Conservation (phyloP, 2,888 invertebrate genomes). For the Phengaris alcon region DNA sequence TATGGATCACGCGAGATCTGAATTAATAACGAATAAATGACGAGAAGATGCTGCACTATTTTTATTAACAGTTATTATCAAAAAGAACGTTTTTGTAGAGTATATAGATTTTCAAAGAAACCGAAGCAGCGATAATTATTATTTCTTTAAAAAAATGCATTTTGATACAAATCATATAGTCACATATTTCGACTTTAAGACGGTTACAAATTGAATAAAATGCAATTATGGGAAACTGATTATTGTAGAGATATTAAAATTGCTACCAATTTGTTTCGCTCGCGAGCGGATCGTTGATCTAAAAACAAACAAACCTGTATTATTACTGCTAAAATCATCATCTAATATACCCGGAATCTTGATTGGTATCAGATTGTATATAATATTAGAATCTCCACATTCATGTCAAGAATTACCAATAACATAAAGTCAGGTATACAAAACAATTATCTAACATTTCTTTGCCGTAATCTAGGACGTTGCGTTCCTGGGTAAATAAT, state of each 20-base stretch:
- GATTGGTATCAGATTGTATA: conserved; percentile 20
- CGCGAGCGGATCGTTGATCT: conserved; percentile 18
- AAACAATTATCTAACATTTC: conserved; percentile 22
- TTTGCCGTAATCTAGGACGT: background rate
- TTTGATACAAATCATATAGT: background rate
- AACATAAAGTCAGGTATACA: background rate
- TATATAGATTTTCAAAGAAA: background rate
- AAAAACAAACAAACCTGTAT: conserved; percentile 14
- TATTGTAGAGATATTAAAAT: conserved; percentile 12
- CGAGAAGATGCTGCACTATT: conserved; percentile 4
- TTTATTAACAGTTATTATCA: background rate
- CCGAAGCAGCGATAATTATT: background rate
- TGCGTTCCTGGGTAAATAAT: conserved; percentile 18
- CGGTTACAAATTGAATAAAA: conserved; percentile 8
- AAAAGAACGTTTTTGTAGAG: background rate
- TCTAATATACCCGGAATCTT: background rate
- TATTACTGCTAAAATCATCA: background rate
- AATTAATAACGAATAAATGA: conserved; percentile 20
- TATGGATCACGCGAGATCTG: conserved; percentile 33
- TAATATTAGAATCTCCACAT: conserved; percentile 18
- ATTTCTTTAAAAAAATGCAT: background rate
- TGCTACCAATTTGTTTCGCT: conserved; percentile 20
- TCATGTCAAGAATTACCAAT: background rate
- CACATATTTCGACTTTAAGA: background rate
- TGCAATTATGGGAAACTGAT: conserved; percentile 12